Base-by-base conservation (phyloP, 2,797 vertebrate genomes). In the Pygocentrus nattereri region DNA sequence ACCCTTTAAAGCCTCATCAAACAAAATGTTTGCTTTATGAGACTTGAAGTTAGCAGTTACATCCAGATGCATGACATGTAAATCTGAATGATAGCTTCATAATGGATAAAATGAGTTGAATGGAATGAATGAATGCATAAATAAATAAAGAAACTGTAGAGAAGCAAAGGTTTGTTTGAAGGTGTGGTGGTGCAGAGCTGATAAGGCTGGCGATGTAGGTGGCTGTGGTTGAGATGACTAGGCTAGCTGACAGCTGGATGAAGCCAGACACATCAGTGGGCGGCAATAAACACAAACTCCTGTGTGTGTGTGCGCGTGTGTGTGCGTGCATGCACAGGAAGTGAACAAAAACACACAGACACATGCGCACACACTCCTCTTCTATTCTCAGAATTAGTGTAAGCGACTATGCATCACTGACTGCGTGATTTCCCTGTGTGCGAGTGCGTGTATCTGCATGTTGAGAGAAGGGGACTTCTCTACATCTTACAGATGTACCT, bases 341-440 rank as follows among this genome's bases (percentile, higher is more conserved):
- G 92, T 90, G 88, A 87, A 85, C 83, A 76, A 50, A 87, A 68
- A 81, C 81, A 84, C 50, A 80, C 76, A 79, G 74, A 86, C 81
- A 74, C 75, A 79, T 76, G 38, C 80, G 76, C 70, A 81, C 80
- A 84, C 87, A 84, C 75, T 88, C 82, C 84, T 92, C 86, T 87
- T 84, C 76, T 90, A 76, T 89, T 95, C 87, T 95, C 93, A 94
- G 84, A 92, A 94, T 95, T 92, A 95, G 79, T 93, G 69, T 85
- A 79, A 69, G 83, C 61, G 13, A 61, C 72, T 78, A 49, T 62
- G 88, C 78, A 87, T 91, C 83, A 81, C 91, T 84, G 91, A 83
- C 86, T 89, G 90, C 87, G 93, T 94, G 93, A 93, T 95, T 94
- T 93, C 94, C 93, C 89, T 58, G 74, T 81, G 52, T 73, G 81